A percentile compares a stretch with the other conserved stretches of the same genome.
These are phyloP conservation scores for Meriones psammophilus DNA, from an alignment of 2,797 vertebrate species.

Conservation along the genomic window DNA sequence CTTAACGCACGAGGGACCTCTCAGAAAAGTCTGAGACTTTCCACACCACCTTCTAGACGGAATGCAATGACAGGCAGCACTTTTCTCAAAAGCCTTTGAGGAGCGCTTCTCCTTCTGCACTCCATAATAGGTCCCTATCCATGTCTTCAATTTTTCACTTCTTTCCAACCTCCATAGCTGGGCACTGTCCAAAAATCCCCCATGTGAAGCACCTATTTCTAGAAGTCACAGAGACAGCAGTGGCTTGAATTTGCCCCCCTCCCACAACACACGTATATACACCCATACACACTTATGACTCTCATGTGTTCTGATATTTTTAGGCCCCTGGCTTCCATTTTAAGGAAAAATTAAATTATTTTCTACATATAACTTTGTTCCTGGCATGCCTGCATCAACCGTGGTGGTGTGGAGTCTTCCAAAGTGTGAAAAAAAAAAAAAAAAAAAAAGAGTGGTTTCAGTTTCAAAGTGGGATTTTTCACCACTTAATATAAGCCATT, in stretches of 20 bases:
- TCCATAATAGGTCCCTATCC: slow-evolving; percentile 50
- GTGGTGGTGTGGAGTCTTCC: slow-evolving; percentile 63
- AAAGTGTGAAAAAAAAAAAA: slow-evolving; percentile 59
- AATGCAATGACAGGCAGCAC: slow-evolving; percentile 63
- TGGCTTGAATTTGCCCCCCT: slow-evolving; percentile 52
- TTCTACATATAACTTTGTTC: slow-evolving; percentile 72
- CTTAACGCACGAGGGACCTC: background rate
- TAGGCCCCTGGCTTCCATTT: slow-evolving; percentile 42
- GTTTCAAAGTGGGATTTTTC: slow-evolving; percentile 75
- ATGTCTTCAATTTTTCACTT: slow-evolving; percentile 59
- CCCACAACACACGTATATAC: background rate
- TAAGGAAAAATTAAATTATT: slow-evolving; percentile 68
- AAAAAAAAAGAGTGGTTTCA: slow-evolving; percentile 69
- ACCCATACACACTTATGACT: background rate
- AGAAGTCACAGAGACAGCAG: slow-evolving; percentile 45
- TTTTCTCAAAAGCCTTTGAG: slow-evolving; percentile 54
- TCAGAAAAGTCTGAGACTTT: slow-evolving; percentile 61
- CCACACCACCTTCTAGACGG: slow-evolving; percentile 61
- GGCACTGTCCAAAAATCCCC: slow-evolving; percentile 56
- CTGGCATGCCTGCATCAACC: slow-evolving; percentile 27
- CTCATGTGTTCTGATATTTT: slow-evolving; percentile 10
- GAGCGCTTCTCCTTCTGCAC: slow-evolving; percentile 37
- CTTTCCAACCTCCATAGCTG: slow-evolving; percentile 57
- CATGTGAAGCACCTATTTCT: slow-evolving; percentile 51
- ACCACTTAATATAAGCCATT: slow-evolving; percentile 73